These are phyloP conservation scores for Lissocephala sabroskyi DNA, from an alignment of 2,888 invertebrate species.

Conservation along the genomic window DNA sequence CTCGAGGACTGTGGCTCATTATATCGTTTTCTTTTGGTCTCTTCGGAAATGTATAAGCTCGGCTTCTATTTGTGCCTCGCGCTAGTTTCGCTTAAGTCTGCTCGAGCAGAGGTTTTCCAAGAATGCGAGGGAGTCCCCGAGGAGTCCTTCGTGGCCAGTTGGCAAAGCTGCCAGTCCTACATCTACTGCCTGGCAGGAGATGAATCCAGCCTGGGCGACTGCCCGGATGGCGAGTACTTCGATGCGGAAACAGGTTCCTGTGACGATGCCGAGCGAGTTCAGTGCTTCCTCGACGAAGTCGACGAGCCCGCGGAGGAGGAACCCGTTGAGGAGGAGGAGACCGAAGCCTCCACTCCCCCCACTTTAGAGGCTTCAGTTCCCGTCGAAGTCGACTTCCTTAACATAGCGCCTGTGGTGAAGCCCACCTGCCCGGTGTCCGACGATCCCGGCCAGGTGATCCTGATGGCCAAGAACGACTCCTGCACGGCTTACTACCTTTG, in stretches of 20 bases:
- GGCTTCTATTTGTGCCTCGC: neutral
- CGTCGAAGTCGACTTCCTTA: conserved; percentile 33
- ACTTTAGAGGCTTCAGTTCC: conserved; percentile 23
- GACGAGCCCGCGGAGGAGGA: conserved; percentile 29
- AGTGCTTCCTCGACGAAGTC: conserved; percentile 49
- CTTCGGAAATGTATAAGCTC: neutral
- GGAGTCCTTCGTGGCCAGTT: conserved; percentile 51
- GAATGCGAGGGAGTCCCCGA: conserved; percentile 48
- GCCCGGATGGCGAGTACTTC: conserved; percentile 57
- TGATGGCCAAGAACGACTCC: conserved; percentile 52
- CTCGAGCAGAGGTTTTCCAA: conserved; percentile 34
- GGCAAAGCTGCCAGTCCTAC: conserved; percentile 55
- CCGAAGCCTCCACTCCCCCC: conserved; percentile 21
- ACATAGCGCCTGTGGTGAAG: conserved; percentile 43
- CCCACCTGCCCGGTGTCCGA: conserved; percentile 54
- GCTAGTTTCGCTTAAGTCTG: neutral
- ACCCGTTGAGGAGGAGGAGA: conserved; percentile 16
- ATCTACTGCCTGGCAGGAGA: conserved; percentile 61
- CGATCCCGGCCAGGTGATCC: conserved; percentile 60
- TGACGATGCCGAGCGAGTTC: conserved; percentile 50
- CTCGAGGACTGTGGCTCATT: neutral
- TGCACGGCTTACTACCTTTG: conserved; percentile 69
- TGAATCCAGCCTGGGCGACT: conserved; percentile 53
- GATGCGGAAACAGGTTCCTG: conserved; percentile 50
- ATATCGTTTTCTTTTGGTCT: no score